These are phyloP conservation scores for Sander vitreus DNA, from an alignment of 2,113 vertebrate species.

Conservation along the genomic window DNA sequence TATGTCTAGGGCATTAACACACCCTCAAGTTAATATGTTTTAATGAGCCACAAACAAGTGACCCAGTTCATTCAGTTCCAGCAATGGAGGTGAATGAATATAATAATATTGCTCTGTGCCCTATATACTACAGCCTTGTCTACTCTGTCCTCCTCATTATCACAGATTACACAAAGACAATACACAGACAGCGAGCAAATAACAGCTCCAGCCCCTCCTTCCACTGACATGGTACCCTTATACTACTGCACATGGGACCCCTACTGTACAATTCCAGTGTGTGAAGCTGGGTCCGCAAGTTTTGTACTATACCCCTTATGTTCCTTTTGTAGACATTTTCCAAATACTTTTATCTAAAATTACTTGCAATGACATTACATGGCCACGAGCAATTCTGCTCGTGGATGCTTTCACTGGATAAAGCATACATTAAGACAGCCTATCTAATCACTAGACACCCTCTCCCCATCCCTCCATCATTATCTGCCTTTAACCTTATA, in stretches of 20 bases:
- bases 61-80: slow-evolving; percentile 11
- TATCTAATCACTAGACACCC: neutral
- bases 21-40: neutral
- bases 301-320: neutral
- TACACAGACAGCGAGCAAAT: slow-evolving; percentile 14
- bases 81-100: slow-evolving; percentile 1
- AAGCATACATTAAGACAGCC: neutral
- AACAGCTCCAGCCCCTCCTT: slow-evolving; percentile 4
- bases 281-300: neutral
- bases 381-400: neutral
- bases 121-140: slow-evolving; percentile 33
- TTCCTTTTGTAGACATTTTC: neutral
- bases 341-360: neutral
- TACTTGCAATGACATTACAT: neutral
- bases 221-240: neutral
- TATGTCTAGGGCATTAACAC: neutral
- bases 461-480: slow-evolving; percentile 12
- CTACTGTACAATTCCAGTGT: slow-evolving; percentile 9
- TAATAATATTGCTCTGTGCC: slow-evolving; percentile 12
- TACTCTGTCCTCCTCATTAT: slow-evolving; percentile 41
- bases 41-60: slow-evolving; percentile 11
- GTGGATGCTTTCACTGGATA: neutral
- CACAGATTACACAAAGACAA: slow-evolving; percentile 42
- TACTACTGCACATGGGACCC: slow-evolving; percentile 5
- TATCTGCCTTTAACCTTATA: slow-evolving; percentile 40